These are phyloP conservation scores for Crotophaga sulcirostris DNA, from an alignment of 2,113 vertebrate species.

Conservation along the genomic window DNA sequence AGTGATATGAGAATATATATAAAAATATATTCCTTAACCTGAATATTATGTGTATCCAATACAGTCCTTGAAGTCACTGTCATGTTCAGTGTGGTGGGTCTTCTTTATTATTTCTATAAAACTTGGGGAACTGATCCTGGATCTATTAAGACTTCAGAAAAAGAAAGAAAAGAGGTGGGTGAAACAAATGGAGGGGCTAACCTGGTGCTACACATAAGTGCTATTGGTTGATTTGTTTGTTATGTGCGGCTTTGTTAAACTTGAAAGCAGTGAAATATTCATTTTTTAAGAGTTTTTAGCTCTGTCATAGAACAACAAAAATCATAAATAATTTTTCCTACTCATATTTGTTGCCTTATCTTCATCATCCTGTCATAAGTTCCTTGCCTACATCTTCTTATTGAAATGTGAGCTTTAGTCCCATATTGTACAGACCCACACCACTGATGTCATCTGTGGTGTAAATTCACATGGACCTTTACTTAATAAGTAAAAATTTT, in stretches of 20 bases:
- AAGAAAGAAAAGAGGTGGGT: conserved; percentile 89
- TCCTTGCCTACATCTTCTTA: background rate
- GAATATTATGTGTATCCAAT: conserved; percentile 72
- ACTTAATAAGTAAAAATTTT: background rate
- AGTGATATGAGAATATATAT: background rate
- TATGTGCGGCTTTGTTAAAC: background rate
- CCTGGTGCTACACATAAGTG: rapidly evolving
- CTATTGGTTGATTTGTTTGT: background rate
- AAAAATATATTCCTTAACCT: conserved; percentile 76
- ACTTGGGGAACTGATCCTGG: conserved; percentile 89
- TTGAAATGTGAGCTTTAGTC: background rate
- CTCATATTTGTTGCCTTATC: background rate
- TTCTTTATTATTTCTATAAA: conserved; percentile 90
- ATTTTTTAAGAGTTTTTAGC: background rate
- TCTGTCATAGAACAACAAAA: background rate
- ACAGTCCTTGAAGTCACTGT: conserved; percentile 76
- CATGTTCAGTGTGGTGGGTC: conserved; percentile 73
- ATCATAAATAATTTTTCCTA: background rate
- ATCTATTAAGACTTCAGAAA: conserved; percentile 84
- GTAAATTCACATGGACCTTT: background rate
- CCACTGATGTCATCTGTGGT: background rate
- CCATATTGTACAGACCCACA: background rate
- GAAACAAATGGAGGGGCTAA: background rate
- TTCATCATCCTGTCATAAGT: background rate
- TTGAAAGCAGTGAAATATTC: background rate